Evolutionary conservation across 2,888 invertebrate genomes (phyloP).

Genomic region (Saturnia japonica): DNA sequence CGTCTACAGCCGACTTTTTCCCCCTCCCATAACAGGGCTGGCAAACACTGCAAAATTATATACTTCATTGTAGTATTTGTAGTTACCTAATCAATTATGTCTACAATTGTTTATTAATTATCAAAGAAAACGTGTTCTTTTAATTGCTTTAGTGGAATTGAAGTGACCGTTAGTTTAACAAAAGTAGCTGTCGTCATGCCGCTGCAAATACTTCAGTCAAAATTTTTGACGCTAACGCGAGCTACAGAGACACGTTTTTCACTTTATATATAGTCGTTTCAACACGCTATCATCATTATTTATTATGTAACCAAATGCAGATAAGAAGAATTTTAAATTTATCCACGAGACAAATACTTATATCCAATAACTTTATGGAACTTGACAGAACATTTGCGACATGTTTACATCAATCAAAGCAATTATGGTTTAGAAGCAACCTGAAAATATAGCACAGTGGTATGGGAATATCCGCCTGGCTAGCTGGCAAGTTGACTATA

Average conservation of each 20-base stretch:
- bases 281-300: neutral
- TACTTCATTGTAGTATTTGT: neutral
- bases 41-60: neutral
- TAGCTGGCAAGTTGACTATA: too few species aligned
- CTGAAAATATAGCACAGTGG: too few species aligned
- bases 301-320: neutral
- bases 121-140: neutral
- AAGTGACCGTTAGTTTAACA: too few species aligned
- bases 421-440: too few species aligned
- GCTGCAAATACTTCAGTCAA: too few species aligned
- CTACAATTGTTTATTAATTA: neutral
- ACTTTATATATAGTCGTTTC: neutral
- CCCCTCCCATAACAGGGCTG: slow-evolving; percentile 28
- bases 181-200: too few species aligned
- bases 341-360: too few species aligned
- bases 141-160: neutral
- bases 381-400: too few species aligned
- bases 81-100: neutral
- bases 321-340: neutral
- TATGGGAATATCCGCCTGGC: too few species aligned
- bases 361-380: too few species aligned
- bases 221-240: too few species aligned
- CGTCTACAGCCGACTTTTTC: slow-evolving; percentile 52
- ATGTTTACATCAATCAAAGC: too few species aligned
- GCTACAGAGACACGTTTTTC: neutral